Evolutionary conservation across 2,888 invertebrate species (phyloP).

Genomic region (Trilocha varians): DNA sequence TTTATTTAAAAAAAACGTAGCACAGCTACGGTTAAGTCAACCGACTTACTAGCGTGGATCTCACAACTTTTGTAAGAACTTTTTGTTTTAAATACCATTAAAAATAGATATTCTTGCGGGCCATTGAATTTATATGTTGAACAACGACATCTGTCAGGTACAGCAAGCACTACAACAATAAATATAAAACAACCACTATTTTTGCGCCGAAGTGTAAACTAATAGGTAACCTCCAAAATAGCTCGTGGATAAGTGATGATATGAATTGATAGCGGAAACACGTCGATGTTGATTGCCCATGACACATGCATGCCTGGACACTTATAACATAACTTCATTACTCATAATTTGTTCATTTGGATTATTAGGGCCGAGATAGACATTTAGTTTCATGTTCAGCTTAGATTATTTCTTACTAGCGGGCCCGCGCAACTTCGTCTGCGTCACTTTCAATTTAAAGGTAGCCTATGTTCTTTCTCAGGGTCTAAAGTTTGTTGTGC

Average conservation of each 20-base stretch:
- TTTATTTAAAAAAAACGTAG: too few species aligned
- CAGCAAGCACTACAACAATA: not conserved
- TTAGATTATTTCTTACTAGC: too few species aligned
- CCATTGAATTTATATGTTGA: not conserved
- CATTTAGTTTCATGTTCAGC: too few species aligned
- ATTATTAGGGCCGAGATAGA: not conserved
- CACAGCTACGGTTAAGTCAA: too few species aligned
- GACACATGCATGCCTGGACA: not conserved
- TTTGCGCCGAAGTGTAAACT: slow-evolving; percentile 20
- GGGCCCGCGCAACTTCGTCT: too few species aligned
- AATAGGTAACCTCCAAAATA: slow-evolving; percentile 45
- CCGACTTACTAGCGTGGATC: too few species aligned
- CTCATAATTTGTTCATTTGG: not conserved
- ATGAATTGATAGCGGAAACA: slow-evolving; percentile 46
- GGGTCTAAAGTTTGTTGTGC: too few species aligned
- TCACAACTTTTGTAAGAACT: too few species aligned
- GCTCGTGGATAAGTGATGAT: slow-evolving; percentile 38
- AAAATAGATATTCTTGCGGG: too few species aligned
- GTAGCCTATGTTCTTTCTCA: too few species aligned
- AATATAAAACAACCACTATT: slow-evolving; percentile 1
- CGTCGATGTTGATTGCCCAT: not conserved
- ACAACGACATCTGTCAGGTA: not conserved
- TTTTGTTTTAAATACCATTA: too few species aligned
- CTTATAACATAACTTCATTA: not conserved
- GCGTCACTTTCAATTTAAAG: too few species aligned